Evolutionary conservation across 2,113 vertebrate genomes (phyloP).

Genomic region (Oryzias javanicus): DNA sequence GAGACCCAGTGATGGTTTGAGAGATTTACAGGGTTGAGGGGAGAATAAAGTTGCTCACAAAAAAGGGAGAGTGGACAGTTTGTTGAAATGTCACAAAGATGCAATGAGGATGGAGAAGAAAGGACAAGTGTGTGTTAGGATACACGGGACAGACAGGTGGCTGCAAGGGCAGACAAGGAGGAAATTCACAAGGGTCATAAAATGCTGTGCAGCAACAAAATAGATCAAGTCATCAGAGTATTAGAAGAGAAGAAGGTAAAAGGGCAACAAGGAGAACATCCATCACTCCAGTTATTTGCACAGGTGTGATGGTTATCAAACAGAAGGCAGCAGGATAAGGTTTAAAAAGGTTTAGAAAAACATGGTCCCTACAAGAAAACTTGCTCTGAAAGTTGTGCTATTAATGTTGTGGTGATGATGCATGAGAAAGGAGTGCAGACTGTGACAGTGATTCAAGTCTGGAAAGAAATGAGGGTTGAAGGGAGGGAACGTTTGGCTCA

Average conservation of each 20-base stretch:
- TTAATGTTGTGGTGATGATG: background rate
- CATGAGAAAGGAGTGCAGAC: background rate
- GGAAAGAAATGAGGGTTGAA: slow-evolving; percentile 7
- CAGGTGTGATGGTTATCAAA: background rate
- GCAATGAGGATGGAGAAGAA: background rate
- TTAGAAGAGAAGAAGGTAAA: slow-evolving; percentile 6
- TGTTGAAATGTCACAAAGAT: slow-evolving; percentile 36
- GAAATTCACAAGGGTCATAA: slow-evolving; percentile 9
- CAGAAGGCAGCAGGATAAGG: background rate
- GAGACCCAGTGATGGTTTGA: slow-evolving; percentile 7
- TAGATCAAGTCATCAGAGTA: slow-evolving; percentile 3
- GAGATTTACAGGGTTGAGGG: slow-evolving; percentile 17
- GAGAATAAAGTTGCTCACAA: slow-evolving; percentile 11
- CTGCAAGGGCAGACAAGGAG: background rate
- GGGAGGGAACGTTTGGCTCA: background rate
- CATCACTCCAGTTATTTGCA: slow-evolving; percentile 18
- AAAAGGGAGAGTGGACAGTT: slow-evolving; percentile 18
- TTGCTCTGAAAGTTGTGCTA: slow-evolving; percentile 1
- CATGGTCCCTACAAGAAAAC: too few relatives aligned
- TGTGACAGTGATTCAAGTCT: slow-evolving; percentile 7
- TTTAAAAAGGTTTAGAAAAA: slow-evolving; percentile 1
- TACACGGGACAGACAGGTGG: background rate
- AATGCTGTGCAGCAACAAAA: slow-evolving; percentile 26
- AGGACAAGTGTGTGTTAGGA: background rate
- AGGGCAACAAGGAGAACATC: slow-evolving; percentile 13